Percentiles rank a stretch among this genome's conserved stretches.
phyloP scores from a whole-genome alignment of 2,888 invertebrate genomes.

The Melipona bicolor region DNA sequence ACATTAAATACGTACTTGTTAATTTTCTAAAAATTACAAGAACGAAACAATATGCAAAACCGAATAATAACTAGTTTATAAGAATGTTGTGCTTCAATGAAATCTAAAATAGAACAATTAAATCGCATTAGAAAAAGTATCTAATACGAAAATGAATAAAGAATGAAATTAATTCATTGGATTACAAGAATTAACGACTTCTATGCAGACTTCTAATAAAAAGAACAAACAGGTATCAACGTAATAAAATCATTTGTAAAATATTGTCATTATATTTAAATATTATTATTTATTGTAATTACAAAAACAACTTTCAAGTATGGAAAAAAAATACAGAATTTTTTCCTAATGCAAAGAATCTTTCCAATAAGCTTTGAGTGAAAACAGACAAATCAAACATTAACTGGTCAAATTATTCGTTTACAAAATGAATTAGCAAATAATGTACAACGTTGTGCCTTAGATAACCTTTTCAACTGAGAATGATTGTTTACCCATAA shows the following conservation, averaged over 20 bases:
- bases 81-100: constrained; percentile 95
- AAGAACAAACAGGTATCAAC: constrained; percentile 87
- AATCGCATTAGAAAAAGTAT: constrained; percentile 94
- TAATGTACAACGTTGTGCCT: constrained; percentile 89
- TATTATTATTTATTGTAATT: constrained; percentile 84
- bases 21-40: constrained; percentile 89
- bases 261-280: neutral
- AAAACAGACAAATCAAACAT: constrained; percentile 91
- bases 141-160: constrained; percentile 92
- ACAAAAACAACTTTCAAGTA: constrained; percentile 92
- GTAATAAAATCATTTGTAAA: neutral
- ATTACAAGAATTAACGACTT: constrained; percentile 89
- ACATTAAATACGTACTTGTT: neutral
- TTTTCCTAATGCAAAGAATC: constrained; percentile 92
- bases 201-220: constrained; percentile 89
- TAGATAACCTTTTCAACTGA: constrained; percentile 90
- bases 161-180: constrained; percentile 89
- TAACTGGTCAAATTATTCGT: constrained; percentile 91
- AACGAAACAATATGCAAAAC: constrained; percentile 92
- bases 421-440: constrained; percentile 93
- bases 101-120: constrained; percentile 95
- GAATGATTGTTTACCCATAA: constrained; percentile 88
- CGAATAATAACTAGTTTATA: constrained; percentile 93
- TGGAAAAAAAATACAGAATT: constrained; percentile 94
- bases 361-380: constrained; percentile 89